Conservation (phyloP, 2,888 invertebrate species). For the Microctonus hyperodae region DNA sequence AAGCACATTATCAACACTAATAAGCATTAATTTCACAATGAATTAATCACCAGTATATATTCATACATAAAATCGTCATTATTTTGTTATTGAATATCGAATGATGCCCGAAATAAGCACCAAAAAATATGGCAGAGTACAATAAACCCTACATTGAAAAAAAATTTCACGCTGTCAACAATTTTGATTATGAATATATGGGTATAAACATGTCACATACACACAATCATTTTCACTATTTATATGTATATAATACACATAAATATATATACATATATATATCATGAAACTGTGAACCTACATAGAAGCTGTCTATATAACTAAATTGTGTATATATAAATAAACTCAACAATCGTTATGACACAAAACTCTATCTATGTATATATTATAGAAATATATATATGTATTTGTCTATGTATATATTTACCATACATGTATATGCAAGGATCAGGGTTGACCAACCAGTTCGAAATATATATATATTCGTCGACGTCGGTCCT, state of each 20-base stretch:
- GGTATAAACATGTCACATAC: background rate
- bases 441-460: background rate
- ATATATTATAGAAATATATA: background rate
- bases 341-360: slow-evolving; percentile 1
- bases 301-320: background rate
- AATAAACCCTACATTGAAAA: no score
- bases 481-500: no score
- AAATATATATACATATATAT: no score
- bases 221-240: background rate
- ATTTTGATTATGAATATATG: background rate
- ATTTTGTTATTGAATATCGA: background rate
- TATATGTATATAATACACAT: no score
- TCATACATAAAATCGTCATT: no score
- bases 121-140: background rate
- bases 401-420: no score
- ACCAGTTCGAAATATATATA: background rate
- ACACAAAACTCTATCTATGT: background rate
- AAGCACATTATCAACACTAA: no score
- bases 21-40: background rate
- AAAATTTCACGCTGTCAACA: background rate
- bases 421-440: background rate
- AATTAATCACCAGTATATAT: no score
- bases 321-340: background rate
- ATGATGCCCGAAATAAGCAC: background rate
- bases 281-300: background rate